A percentile compares a stretch with the other conserved stretches of the same genome.
phyloP scores from a whole-genome alignment of 2,113 vertebrate species.

The Machaerirhynchus nigripectus region DNA sequence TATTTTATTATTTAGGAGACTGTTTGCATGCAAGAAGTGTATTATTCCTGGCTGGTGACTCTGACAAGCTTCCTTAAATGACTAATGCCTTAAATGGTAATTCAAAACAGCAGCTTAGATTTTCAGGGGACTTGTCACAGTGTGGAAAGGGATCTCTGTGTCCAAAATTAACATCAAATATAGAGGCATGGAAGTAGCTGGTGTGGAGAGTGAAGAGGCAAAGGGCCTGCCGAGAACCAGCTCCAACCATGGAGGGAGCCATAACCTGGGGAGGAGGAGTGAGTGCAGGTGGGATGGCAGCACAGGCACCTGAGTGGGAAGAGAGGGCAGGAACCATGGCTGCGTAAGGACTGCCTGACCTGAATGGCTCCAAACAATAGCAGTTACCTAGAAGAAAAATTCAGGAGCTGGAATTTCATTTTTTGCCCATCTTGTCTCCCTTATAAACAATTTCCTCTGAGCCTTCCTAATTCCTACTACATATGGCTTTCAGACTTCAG shows the following conservation, averaged over 20 bases:
- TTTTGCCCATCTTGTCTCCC: not conserved
- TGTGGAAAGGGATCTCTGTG: not conserved
- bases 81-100: not conserved
- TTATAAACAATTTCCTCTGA: not conserved
- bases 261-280: not conserved
- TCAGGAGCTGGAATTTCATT: not conserved
- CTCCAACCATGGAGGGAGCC: not conserved
- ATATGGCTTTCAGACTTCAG: rapidly evolving
- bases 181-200: not conserved
- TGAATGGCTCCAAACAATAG: not conserved
- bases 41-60: not conserved
- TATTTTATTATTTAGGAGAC: not conserved
- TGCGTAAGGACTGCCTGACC: not conserved
- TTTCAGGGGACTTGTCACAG: not conserved
- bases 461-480: not conserved
- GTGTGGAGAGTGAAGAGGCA: not conserved
- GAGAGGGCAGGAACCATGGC: not conserved
- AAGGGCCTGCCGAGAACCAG: not conserved
- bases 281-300: not conserved
- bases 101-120: not conserved
- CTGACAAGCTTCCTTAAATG: not conserved
- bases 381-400: not conserved
- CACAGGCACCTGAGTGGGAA: rapidly evolving
- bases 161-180: not conserved
- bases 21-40: not conserved